Base-by-base conservation (phyloP, 2,888 invertebrate genomes). In the Mimachlamys varia region DNA sequence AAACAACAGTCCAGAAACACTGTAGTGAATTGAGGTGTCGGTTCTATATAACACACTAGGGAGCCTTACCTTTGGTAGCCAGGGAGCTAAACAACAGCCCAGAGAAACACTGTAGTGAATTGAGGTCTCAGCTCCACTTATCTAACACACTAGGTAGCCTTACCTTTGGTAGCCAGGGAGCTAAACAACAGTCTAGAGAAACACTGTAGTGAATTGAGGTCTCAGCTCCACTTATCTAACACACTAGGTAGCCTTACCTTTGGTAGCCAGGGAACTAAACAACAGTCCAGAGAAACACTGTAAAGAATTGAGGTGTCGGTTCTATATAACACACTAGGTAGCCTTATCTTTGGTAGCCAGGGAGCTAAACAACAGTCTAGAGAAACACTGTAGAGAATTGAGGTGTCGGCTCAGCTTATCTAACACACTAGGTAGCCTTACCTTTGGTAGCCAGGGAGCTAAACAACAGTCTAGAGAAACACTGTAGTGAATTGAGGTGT, bases 201-300 rank as follows among this genome's bases (percentile, higher is more conserved):
- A 89, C 97, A 96, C 93, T 98, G 97, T 7, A 97, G 92, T 76
- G 97, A 96, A 93, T 97, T 97, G 27, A 98, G 96, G 88, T 97
- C 95, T 94, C 97, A 97, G 91, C 97, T 97, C 98, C 98, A 98
- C 89, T 97, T 97, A 91, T 97, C n/a, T n/a, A n/a, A n/a, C n/a
- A 58, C 58, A 22, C 10, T 2, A 58, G 19, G 50, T 0, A 89
- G 49, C 89, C 92, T 88, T 90, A 94, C 95, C 93, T 93, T 95
- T 96, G 17, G 96, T 96, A 87, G 97, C 95, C 92, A 97, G 96
- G 53, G 97, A 92, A n/a, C 96, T 93, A 53, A 97, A 95, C 27
- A 97, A 92, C 37, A 97, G 97, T 33, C 97, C 97, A 19, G 97
- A 94, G 55, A 97, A 95, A 89, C 97, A 96, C 93, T 98, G 97